Percentiles rank a stretch among this genome's conserved stretches.
phyloP scores from a whole-genome alignment of 2,113 vertebrate species.

The Heterotis niloticus region DNA sequence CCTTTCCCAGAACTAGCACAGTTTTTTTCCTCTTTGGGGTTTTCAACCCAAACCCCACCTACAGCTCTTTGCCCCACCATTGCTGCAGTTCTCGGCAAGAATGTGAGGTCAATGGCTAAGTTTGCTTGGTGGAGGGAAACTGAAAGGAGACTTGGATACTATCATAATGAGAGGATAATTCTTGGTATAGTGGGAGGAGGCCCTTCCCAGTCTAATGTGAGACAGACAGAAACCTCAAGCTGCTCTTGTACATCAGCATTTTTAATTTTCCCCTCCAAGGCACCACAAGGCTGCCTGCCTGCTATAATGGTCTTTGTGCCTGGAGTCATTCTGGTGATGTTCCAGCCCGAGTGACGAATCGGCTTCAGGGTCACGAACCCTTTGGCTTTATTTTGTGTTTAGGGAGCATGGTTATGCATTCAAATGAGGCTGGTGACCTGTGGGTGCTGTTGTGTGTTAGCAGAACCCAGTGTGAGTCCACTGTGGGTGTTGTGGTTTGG shows the following conservation, averaged over 20 bases:
- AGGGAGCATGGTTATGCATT: background rate
- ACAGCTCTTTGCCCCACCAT: constrained; percentile 23
- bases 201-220: constrained; percentile 22
- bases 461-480: background rate
- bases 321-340: background rate
- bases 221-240: constrained; percentile 28
- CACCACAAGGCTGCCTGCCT: background rate
- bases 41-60: constrained; percentile 5
- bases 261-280: background rate
- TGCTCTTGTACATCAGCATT: background rate
- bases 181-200: constrained; percentile 30
- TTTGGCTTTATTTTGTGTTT: background rate
- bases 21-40: background rate
- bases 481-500: no score
- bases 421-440: background rate
- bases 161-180: constrained; percentile 44
- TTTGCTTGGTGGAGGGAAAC: constrained; percentile 25
- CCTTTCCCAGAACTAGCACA: background rate
- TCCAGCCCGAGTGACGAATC: background rate
- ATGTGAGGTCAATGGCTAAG: constrained; percentile 38
- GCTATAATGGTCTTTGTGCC: background rate
- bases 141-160: constrained; percentile 27
- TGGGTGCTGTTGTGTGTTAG: background rate
- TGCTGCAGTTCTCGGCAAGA: constrained; percentile 38
- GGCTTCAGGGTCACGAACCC: background rate